Conservation (phyloP, 2,888 invertebrate species). For the Cotesia congregata region DNA sequence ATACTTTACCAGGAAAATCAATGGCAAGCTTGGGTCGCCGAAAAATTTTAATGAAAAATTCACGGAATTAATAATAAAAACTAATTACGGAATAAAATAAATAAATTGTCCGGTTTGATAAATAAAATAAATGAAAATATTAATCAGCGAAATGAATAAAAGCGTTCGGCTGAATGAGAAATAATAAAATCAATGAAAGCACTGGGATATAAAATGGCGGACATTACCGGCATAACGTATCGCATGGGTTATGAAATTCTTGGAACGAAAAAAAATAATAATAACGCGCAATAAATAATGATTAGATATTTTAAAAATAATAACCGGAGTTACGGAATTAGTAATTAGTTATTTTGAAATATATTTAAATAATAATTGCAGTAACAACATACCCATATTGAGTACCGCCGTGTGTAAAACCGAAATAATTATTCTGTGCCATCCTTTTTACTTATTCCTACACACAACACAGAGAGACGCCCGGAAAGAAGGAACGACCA, state of each 20-base stretch:
- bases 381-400: constrained; percentile 84
- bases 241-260: not conserved
- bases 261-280: not conserved
- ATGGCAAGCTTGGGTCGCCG: not conserved
- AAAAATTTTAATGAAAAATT: no score
- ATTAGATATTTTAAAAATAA: not conserved
- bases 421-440: constrained; percentile 96
- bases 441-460: constrained; percentile 69
- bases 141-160: no score
- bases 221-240: not conserved
- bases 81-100: no score
- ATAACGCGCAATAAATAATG: not conserved
- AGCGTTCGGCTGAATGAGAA: no score
- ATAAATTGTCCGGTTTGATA: no score
- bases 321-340: no score
- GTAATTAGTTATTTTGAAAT: not conserved
- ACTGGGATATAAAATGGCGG: not conserved
- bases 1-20: not conserved
- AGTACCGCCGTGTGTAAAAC: constrained; percentile 93
- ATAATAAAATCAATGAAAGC: not conserved
- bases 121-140: no score
- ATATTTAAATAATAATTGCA: constrained; percentile 2
- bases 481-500: constrained; percentile 64
- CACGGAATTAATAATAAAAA: no score
- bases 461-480: constrained; percentile 58